Conservation (phyloP, 2,888 invertebrate species). For the Miltochrista miniata region DNA sequence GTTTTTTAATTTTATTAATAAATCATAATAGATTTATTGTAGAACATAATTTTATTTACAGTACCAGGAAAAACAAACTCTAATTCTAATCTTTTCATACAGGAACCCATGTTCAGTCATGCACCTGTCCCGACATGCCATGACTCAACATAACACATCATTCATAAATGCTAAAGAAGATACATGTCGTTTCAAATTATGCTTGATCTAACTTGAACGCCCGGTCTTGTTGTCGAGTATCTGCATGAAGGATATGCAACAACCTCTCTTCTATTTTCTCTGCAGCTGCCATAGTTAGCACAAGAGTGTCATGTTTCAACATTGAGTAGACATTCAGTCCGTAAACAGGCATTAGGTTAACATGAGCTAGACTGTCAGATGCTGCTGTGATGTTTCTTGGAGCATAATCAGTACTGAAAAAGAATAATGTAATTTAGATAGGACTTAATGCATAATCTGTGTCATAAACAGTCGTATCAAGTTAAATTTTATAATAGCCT, state of each 20-base stretch:
- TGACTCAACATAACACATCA: not conserved
- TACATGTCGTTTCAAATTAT: constrained; percentile 36
- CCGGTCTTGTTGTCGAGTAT: constrained; percentile 68
- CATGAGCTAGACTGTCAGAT: constrained; percentile 89
- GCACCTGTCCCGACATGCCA: too few species aligned
- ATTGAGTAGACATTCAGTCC: constrained; percentile 98
- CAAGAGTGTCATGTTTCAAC: constrained; percentile 97
- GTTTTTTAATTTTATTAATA: too few species aligned
- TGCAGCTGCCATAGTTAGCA: constrained; percentile 93
- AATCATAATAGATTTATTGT: too few species aligned
- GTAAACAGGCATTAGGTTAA: constrained; percentile 98
- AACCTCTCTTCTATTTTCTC: constrained; percentile 92
- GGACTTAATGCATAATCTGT: too few species aligned
- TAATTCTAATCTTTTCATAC: not conserved
- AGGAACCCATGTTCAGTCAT: too few species aligned
- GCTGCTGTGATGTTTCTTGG: constrained; percentile 95
- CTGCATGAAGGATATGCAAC: constrained; percentile 86
- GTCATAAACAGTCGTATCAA: too few species aligned
- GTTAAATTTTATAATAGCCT: too few species aligned
- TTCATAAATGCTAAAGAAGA: not conserved
- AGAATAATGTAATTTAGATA: too few species aligned
- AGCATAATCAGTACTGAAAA: constrained; percentile 90
- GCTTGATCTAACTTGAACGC: constrained; percentile 86
- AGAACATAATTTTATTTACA: constrained; percentile 1
- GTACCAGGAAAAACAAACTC: too few species aligned